Evolutionary conservation across 2,113 vertebrate genomes (phyloP), one percentile per base, ranked within the genome.

Genomic region (Triplophysa dalaica): DNA sequence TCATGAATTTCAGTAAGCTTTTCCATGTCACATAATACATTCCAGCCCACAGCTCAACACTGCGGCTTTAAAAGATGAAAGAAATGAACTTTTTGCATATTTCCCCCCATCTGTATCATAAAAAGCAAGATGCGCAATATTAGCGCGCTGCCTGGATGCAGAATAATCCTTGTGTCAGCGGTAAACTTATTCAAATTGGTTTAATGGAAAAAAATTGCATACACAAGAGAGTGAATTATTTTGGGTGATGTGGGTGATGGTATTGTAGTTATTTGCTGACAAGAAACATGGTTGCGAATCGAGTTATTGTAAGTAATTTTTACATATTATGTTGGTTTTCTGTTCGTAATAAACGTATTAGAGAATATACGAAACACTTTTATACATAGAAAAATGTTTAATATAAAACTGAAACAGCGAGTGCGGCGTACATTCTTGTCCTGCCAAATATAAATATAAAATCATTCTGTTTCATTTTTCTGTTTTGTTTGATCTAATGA

Each of bases 101-200:
- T 41, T 29, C 38, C 10, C 72, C 26, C 29, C 2, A 33, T 65
- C 19, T 52, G 45, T 50, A 65, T 76, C 45, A 76, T 50, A 76
- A 54, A 38, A 63, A 16, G 61, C 74, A 65, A 26, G 19, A 58
- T 16, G 26, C 22, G 45, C 14, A 13, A 76, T 76, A 76, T 76
- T 76, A 76, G 9, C 22, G 21, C 48, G 22, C 61, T 65, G 26
- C 48, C 62, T 14, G 45, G 56, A 48, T 21, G 43, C n/a, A 21
- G 38, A 56, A 64, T 75, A 75, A 75, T 75, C 73, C 33, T 0
- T 19, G 22, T 75, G 73, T 75, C 73, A 76, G 74, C 74, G 38
- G 24, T 50, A n/a, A 45, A 16, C 74, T 76, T 52, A 48, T 52
- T 33, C 61, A n/a, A 16, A 52, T 14, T 29, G 45, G 43, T 29